These are phyloP conservation scores for Limenitis camilla DNA, from an alignment of 2,888 invertebrate species.

Conservation along the genomic window DNA sequence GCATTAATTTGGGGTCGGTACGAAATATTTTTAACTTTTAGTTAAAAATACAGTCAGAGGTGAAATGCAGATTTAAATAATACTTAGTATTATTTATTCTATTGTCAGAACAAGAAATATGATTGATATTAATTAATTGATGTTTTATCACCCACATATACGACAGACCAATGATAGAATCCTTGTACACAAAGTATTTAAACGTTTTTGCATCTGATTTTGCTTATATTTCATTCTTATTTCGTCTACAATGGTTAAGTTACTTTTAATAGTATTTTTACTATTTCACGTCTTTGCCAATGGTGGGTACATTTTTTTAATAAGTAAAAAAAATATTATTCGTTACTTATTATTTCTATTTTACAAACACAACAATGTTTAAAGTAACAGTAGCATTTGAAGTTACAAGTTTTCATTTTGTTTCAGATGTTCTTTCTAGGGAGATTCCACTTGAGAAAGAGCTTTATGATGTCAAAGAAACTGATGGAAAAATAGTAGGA, in stretches of 20 bases:
- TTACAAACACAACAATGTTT: no score
- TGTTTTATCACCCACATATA: conserved; percentile 8
- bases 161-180: conserved; percentile 5
- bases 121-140: conserved; percentile 4
- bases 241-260: conserved; percentile 10
- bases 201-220: conserved; percentile 4
- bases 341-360: no score
- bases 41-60: no score
- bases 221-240: background rate
- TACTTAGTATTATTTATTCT: background rate
- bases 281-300: conserved; percentile 2
- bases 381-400: no score
- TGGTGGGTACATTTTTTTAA: conserved; percentile 4
- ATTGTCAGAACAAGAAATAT: conserved; percentile 1
- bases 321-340: background rate
- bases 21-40: no score
- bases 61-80: no score
- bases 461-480: conserved; percentile 23
- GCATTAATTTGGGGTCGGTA: no score
- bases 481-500: conserved; percentile 54
- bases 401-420: no score
- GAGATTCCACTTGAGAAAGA: conserved; percentile 37
- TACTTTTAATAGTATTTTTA: conserved; percentile 6
- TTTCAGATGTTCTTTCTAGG: conserved; percentile 25
- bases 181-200: conserved; percentile 11